Percentiles rank a stretch among this genome's conserved stretches.
Conservation (phyloP, 2,888 invertebrate species). For the Octonoba sinensis region DNA sequence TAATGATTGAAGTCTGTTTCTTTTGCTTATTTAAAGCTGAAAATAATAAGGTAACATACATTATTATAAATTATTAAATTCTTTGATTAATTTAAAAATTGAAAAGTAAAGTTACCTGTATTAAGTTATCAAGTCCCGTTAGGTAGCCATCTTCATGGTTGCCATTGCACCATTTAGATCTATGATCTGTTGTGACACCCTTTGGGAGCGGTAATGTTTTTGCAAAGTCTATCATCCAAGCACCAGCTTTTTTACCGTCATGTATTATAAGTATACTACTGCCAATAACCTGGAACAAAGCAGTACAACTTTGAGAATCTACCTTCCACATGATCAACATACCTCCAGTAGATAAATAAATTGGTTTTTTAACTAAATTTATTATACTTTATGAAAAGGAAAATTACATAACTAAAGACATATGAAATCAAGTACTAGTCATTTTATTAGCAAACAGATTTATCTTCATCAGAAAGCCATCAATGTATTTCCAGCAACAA, state of each 20-base stretch:
- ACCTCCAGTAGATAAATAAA: not conserved
- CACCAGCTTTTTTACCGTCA: constrained; percentile 88
- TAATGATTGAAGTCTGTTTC: too few relatives aligned
- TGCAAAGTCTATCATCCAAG: constrained; percentile 98
- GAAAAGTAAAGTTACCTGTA: constrained; percentile 75
- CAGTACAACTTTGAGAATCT: not conserved
- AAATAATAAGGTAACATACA: too few relatives aligned
- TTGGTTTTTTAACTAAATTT: not conserved
- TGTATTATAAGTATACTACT: constrained; percentile 95
- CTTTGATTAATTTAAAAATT: too few relatives aligned
- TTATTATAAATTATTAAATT: too few relatives aligned
- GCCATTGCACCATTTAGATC: constrained; percentile 88
- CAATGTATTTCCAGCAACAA: too few relatives aligned
- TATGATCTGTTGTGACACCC: constrained; percentile 81
- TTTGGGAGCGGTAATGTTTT: constrained; percentile 86
- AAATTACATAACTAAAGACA: not conserved
- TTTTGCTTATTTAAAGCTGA: too few relatives aligned
- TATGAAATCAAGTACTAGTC: not conserved
- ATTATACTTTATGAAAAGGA: too few relatives aligned
- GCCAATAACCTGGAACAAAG: constrained; percentile 79
- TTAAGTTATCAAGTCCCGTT: constrained; percentile 90
- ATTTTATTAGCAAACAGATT: too few relatives aligned
- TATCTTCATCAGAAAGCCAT: too few relatives aligned
- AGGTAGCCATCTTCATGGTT: constrained; percentile 97
- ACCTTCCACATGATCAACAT: too few relatives aligned